Percentiles rank a stretch among this genome's conserved stretches.
These are phyloP conservation scores for Sakesphorus luctuosus DNA, from an alignment of 2,113 vertebrate genomes.

Conservation along the genomic window DNA sequence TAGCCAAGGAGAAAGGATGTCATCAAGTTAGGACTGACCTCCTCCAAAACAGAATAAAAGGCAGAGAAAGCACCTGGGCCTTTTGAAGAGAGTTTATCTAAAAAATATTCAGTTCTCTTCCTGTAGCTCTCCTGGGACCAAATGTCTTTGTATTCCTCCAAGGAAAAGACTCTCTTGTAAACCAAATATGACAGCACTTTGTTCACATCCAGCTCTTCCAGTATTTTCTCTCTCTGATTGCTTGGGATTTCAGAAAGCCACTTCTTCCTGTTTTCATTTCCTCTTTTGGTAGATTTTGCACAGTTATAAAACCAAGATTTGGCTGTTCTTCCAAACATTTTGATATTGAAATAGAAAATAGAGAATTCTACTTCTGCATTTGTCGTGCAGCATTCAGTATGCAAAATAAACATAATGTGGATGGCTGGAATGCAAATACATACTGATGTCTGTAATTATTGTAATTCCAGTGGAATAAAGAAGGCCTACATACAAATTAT, in stretches of 20 bases:
- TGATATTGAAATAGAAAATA: slow-evolving; percentile 50
- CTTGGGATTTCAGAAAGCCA: slow-evolving; percentile 79
- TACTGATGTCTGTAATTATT: slow-evolving; percentile 71
- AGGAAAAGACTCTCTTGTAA: slow-evolving; percentile 85
- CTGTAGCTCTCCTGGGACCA: slow-evolving; percentile 76
- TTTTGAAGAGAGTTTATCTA: slow-evolving; percentile 85
- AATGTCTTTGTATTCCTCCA: slow-evolving; percentile 87
- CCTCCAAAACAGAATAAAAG: slow-evolving; percentile 88
- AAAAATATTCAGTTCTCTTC: slow-evolving; percentile 80
- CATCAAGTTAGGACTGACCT: slow-evolving; percentile 88
- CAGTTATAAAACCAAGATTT: slow-evolving; percentile 83
- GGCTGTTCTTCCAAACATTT: slow-evolving; percentile 82
- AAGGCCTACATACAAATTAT: slow-evolving; percentile 81
- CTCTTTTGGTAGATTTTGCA: slow-evolving; percentile 73
- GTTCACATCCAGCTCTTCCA: slow-evolving; percentile 82
- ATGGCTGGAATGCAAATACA: slow-evolving; percentile 50
- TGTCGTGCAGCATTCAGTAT: slow-evolving; percentile 54
- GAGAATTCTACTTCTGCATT: slow-evolving; percentile 50
- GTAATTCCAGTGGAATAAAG: slow-evolving; percentile 77
- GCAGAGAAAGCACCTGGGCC: slow-evolving; percentile 83
- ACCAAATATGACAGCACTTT: slow-evolving; percentile 85
- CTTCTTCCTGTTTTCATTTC: slow-evolving; percentile 76
- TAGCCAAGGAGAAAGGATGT: slow-evolving; percentile 85
- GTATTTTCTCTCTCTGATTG: slow-evolving; percentile 80
- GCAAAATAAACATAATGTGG: slow-evolving; percentile 73